Conservation (phyloP, 2,113 vertebrate species). For the Gila orcuttii region DNA sequence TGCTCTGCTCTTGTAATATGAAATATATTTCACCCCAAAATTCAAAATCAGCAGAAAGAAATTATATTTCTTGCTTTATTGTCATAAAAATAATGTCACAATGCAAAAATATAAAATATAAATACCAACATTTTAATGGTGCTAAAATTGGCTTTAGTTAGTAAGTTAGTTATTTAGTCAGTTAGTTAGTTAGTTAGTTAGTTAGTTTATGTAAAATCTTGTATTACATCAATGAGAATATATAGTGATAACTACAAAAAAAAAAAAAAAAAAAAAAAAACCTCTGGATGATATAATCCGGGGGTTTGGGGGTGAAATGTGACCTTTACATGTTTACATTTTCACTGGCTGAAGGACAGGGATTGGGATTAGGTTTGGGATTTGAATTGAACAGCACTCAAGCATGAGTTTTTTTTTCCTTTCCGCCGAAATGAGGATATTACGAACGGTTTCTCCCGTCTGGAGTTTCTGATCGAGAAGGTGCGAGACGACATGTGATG, state of each 20-base stretch:
- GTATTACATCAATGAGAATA: no score
- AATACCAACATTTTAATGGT: no score
- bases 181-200: no score
- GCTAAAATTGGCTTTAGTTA: no score
- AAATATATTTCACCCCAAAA: background rate
- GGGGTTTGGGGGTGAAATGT: background rate
- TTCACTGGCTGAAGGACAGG: background rate
- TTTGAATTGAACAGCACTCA: background rate
- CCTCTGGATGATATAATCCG: no score
- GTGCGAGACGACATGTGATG: slow-evolving; percentile 17
- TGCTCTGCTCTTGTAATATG: slow-evolving; percentile 59
- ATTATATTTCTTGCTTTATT: background rate
- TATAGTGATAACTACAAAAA: no score
- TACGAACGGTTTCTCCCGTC: no score
- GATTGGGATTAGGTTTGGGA: background rate
- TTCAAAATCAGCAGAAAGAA: background rate
- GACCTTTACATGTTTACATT: background rate
- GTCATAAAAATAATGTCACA: background rate
- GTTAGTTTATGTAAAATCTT: no score
- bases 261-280: no score
- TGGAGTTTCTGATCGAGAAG: slow-evolving; percentile 3
- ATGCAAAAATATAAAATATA: no score
- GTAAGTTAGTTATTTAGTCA: no score
- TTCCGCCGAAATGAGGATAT: background rate
- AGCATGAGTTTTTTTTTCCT: no score